Conservation (phyloP, 2,113 vertebrate species). For the Echinops telfairi region DNA sequence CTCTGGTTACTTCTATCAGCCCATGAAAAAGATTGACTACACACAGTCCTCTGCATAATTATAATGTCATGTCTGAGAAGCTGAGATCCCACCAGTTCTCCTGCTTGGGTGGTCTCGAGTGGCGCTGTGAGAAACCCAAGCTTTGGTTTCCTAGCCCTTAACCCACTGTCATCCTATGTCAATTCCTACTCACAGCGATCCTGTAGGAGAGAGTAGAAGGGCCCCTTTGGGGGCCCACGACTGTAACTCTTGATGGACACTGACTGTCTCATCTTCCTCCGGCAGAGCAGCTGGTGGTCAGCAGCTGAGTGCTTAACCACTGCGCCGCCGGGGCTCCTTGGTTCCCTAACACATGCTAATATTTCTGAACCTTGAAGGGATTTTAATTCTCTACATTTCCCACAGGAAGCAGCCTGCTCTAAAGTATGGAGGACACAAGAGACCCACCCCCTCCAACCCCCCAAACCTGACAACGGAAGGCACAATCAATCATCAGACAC, state of each 20-base stretch:
- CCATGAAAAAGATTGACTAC: neutral
- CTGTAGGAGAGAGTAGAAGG: too few species aligned
- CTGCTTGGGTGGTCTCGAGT: slow-evolving; percentile 65
- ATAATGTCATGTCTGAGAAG: slow-evolving; percentile 5
- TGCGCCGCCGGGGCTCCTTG: neutral
- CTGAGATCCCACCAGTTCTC: neutral
- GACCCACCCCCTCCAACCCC: neutral
- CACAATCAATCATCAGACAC: neutral
- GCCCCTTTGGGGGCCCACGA: neutral
- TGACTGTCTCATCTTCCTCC: neutral
- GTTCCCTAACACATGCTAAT: slow-evolving; percentile 55
- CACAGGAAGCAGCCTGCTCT: slow-evolving; percentile 5
- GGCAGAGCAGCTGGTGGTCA: neutral
- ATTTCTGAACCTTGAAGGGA: neutral
- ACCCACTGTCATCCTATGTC: neutral
- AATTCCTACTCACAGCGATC: neutral
- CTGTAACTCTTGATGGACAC: neutral
- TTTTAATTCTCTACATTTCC: neutral
- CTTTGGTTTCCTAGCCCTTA: neutral
- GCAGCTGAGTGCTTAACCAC: neutral
- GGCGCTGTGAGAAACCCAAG: slow-evolving; percentile 54
- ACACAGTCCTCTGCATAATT: slow-evolving; percentile 45
- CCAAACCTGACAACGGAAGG: neutral
- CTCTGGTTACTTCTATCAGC: slow-evolving; percentile 5
- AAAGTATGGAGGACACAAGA: neutral